Evolutionary conservation across 2,797 vertebrate genomes (phyloP), one percentile per base, ranked within the genome.

Genomic region (Tinamus major): DNA sequence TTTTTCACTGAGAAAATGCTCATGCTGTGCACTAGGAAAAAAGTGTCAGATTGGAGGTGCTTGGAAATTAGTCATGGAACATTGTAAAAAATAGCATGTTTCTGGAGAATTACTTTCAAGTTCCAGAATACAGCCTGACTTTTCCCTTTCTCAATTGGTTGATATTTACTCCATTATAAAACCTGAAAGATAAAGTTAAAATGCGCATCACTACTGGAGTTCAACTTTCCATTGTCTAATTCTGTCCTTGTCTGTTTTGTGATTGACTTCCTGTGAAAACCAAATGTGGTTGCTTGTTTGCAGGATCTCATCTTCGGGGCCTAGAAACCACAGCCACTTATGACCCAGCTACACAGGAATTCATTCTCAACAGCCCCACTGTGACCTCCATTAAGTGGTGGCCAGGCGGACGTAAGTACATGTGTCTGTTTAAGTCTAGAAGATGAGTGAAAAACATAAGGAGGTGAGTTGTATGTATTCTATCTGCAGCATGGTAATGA

Each of bases 351-450:
- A 99, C 99, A 2, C 98, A 99, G 92, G 99, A 99, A 95, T 99
- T 99, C 96, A 98, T 99, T 63, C 92, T 99, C 85, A 99, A 99
- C 96, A 99, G 98, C 94, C 99, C 99, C 39, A 99, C 99, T 3
- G 97, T 99, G 95, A 99, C 98, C 86, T 99, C 99, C 92, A 99
- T 99, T 96, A 99, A 99, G 91, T 99, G 99, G 99, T 99, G 99
- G 99, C 99, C 99, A 26, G 99, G 99, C 83, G 99, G 99, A 96
- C 98, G 99, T 99, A 98, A 99, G 99, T 98, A 72, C 62, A 55
- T 6, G 19, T 63, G 3, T 17, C 24, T 91, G 26, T 80, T 85
- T 93, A 23, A 87, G 16, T 62, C 63, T 93, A 44, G 48, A 74
- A 82, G 19, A 35, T 31, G 41, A 17, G 29, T 58, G 64, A 56